Base-by-base conservation (phyloP, 1,140 invertebrate species). In the Anagrus nilaparvatae region DNA sequence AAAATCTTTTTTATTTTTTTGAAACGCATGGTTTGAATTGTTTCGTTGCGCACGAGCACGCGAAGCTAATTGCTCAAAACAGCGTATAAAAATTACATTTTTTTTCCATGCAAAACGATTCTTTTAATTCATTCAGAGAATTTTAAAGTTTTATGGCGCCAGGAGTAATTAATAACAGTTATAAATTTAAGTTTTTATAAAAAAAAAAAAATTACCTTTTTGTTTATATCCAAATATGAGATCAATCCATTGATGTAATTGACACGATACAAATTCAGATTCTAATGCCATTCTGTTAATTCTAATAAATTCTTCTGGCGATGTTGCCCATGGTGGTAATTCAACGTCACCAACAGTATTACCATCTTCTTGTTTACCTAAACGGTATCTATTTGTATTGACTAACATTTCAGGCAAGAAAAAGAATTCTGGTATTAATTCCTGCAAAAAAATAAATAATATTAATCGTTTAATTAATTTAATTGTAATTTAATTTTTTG, bases 191-290 rank as follows among this genome's bases (percentile, higher is more conserved):
- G n/a, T n/a, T n/a, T n/a, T n/a, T n/a, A n/a, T n/a, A n/a, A n/a
- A n/a, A n/a, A n/a, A 8, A 13, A 31, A 31, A 31, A 4, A 2
- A 28, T 53, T 66, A 86, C 87, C 94, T 77, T 88, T 79, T 66
- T 99, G 97, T 67, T 99, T 99, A 65, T 99, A 99, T 36, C 97
- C 97, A 67, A 99, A 99, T 56, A 99, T 97, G 34, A 99, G 73
- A 71, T 99, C 97, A 52, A 99, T 98, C 97, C 97, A 99, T 63
- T 99, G 94, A 61, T 99, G 96, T 40, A 99, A 76, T 72, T 99
- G 96, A 65, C 95, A 98, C 24, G 92, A 97, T 2, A 99, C 97
- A 60, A 99, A 95, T 66, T 99, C 97, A 1, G 94, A 98, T 65
- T 99, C 97, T 27, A 99, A 71, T 3, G 96, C 83, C 91, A 97